These are phyloP conservation scores for Syngnathus floridae DNA, from an alignment of 2,113 vertebrate species.

Conservation along the genomic window DNA sequence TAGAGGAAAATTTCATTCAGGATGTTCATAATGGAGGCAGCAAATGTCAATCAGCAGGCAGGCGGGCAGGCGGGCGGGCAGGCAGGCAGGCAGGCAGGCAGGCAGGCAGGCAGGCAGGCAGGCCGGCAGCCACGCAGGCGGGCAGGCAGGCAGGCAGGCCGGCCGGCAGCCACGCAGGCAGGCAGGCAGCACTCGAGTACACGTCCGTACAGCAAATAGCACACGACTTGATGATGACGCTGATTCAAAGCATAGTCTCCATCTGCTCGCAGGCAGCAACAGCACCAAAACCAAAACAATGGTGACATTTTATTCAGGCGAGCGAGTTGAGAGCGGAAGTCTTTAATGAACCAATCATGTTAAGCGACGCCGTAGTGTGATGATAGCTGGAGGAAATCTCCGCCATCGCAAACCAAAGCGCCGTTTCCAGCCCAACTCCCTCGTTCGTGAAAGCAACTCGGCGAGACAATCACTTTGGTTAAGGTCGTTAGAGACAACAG, in stretches of 20 bases:
- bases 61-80: too few species aligned
- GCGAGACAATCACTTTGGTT: constrained; percentile 41
- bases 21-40: constrained; percentile 5
- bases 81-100: too few species aligned
- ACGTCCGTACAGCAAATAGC: constrained; percentile 11
- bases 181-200: too few species aligned
- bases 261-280: background rate
- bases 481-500: constrained; percentile 46
- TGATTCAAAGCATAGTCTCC: background rate
- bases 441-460: constrained; percentile 12
- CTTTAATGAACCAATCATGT: background rate
- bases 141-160: too few species aligned
- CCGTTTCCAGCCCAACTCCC: constrained; percentile 22
- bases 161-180: too few species aligned
- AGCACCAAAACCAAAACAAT: background rate
- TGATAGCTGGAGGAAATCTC: constrained; percentile 22
- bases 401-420: constrained; percentile 14
- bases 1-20: constrained; percentile 15
- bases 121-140: too few species aligned
- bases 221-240: background rate
- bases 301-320: background rate
- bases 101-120: too few species aligned
- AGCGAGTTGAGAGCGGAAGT: constrained; percentile 4
- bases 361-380: constrained; percentile 5
- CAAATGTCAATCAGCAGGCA: constrained; percentile 17